These are phyloP conservation scores for Diadema setosum DNA, from an alignment of 35 echinoderm and acorn worm genomes.

Conservation along the genomic window DNA sequence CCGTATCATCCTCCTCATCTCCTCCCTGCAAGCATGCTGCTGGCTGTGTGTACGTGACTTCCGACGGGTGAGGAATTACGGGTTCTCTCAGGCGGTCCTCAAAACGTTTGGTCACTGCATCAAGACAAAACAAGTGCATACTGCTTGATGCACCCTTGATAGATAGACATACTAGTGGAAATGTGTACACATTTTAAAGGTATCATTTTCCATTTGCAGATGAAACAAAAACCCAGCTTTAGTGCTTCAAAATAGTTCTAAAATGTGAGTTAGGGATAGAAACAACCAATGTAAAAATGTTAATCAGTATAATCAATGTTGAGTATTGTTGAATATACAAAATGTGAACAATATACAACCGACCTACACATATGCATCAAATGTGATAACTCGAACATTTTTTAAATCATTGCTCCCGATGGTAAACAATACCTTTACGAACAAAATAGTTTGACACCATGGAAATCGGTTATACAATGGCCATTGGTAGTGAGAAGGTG, in stretches of 20 bases:
- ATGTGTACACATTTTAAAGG: background rate
- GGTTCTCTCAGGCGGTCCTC: background rate
- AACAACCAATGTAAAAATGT: too few relatives aligned
- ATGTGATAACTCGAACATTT: too few relatives aligned
- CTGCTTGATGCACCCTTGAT: background rate
- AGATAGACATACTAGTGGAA: background rate
- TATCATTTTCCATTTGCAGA: background rate
- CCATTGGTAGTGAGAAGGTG: background rate
- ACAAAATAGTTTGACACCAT: too few relatives aligned
- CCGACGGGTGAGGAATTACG: background rate
- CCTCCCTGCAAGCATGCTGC: background rate
- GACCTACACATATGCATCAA: too few relatives aligned
- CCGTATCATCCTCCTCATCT: background rate
- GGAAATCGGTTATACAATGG: too few relatives aligned
- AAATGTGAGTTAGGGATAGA: background rate
- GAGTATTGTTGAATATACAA: too few relatives aligned
- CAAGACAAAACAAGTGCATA: background rate
- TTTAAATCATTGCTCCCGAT: too few relatives aligned
- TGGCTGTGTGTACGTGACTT: background rate
- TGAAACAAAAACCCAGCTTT: background rate
- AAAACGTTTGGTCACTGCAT: background rate
- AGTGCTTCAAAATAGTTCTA: background rate
- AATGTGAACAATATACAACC: too few relatives aligned
- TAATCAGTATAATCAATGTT: too few relatives aligned
- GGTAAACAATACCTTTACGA: too few relatives aligned